These are phyloP conservation scores for Trichonephila clavipes DNA, from an alignment of 1,140 invertebrate species.

Conservation along the genomic window DNA sequence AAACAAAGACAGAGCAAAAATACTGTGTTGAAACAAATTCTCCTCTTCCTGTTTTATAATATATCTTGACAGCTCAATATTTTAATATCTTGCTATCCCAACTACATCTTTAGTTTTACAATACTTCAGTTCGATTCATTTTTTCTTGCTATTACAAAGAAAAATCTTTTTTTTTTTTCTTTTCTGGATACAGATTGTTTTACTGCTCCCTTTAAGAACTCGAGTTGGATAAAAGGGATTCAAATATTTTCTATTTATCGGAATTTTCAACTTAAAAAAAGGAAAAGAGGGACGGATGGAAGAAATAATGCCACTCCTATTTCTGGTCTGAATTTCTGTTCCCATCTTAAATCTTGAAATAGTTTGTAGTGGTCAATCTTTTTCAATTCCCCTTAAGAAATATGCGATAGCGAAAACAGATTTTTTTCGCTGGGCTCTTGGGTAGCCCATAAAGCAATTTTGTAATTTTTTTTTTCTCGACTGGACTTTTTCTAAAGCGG, in stretches of 20 bases:
- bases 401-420: slow-evolving; percentile 46
- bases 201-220: slow-evolving; percentile 6
- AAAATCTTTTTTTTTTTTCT: background rate
- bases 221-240: slow-evolving; percentile 23
- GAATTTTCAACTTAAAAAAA: slow-evolving; percentile 27
- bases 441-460: slow-evolving; percentile 50
- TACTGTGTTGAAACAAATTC: too few relatives aligned
- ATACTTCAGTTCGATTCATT: background rate
- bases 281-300: background rate
- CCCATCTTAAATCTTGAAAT: slow-evolving; percentile 34
- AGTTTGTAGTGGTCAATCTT: slow-evolving; percentile 62
- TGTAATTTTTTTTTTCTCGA: slow-evolving; percentile 2
- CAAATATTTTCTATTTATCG: slow-evolving; percentile 46
- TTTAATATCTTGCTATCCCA: background rate
- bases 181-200: slow-evolving; percentile 1
- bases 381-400: slow-evolving; percentile 53
- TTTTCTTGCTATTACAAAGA: background rate
- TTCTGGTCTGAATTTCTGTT: slow-evolving; percentile 10
- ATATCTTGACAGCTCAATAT: background rate
- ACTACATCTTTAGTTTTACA: background rate
- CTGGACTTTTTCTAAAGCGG: slow-evolving; percentile 40
- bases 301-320: slow-evolving; percentile 54
- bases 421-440: slow-evolving; percentile 44
- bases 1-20: too few relatives aligned
- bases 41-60: too few relatives aligned